These are phyloP conservation scores for Acleris literana DNA, from an alignment of 2,888 invertebrate genomes.

Conservation along the genomic window DNA sequence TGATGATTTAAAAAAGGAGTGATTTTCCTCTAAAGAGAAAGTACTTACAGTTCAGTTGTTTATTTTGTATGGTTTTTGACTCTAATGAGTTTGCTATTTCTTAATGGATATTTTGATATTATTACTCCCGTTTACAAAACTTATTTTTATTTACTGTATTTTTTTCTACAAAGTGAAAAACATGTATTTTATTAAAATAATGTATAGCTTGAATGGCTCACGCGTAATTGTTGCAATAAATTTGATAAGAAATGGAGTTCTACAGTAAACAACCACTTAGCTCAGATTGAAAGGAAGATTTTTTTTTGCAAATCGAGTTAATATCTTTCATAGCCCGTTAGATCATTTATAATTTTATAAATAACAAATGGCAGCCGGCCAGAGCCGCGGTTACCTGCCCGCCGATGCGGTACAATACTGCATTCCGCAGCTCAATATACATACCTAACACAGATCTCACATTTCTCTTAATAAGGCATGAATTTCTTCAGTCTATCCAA, in stretches of 20 bases:
- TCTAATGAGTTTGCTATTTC: no score
- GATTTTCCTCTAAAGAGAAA: no score
- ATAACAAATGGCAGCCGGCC: constrained; percentile 49
- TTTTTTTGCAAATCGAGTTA: not conserved
- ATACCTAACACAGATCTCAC: not conserved
- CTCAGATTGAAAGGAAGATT: not conserved
- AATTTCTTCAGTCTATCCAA: constrained; percentile 1
- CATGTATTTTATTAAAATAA: no score
- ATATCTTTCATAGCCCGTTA: constrained; percentile 40
- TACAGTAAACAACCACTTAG: not conserved
- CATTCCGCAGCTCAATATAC: constrained; percentile 15
- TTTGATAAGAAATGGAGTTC: not conserved
- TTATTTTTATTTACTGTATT: no score
- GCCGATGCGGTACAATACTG: constrained; percentile 28
- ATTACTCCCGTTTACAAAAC: no score
- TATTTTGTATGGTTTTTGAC: no score
- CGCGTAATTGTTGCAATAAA: not conserved
- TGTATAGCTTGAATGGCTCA: no score
- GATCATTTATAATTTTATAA: constrained; percentile 43
- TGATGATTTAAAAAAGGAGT: no score
- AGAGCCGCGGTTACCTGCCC: constrained; percentile 39
- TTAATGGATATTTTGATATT: no score
- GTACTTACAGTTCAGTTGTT: no score
- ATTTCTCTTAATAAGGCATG: constrained; percentile 12
- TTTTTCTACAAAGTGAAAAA: no score